phyloP scores from a whole-genome alignment of 2,113 vertebrate species.

The Eidolon helvum region DNA sequence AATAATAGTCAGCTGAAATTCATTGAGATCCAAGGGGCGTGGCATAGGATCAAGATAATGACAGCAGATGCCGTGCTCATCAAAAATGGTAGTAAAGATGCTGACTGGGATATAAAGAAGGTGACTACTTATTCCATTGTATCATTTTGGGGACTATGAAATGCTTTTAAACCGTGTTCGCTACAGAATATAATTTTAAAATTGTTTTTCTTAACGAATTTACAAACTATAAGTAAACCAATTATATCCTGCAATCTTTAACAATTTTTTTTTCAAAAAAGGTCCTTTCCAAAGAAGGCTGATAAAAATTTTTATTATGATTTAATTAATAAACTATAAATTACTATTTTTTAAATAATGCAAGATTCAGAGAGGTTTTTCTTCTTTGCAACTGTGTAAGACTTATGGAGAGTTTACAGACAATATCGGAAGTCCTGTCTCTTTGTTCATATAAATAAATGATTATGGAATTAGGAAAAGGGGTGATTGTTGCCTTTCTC shows the following conservation, averaged over 20 bases:
- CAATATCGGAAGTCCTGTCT: neutral
- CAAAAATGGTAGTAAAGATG: neutral
- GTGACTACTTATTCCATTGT: neutral
- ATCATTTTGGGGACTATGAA: neutral
- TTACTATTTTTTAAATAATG: neutral
- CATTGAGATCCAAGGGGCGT: neutral
- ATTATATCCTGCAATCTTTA: neutral
- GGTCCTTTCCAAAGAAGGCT: neutral
- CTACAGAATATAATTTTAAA: neutral
- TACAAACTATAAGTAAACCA: neutral
- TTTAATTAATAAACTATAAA: neutral
- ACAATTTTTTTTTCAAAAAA: slow-evolving; percentile 14
- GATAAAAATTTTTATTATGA: neutral
- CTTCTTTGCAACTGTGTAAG: neutral
- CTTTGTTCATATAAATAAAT: neutral
- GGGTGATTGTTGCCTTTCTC: slow-evolving; percentile 41
- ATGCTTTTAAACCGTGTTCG: neutral
- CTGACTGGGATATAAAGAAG: neutral
- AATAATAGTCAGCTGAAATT: neutral
- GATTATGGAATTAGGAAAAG: neutral
- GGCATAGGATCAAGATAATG: neutral
- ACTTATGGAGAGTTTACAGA: neutral
- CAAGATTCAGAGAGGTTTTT: neutral
- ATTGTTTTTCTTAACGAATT: neutral
- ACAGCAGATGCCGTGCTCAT: neutral